Percentiles rank a stretch among this genome's conserved stretches.
These are phyloP conservation scores for Zygothrica quintamaculata DNA, from an alignment of 2,888 invertebrate species.

Conservation along the genomic window DNA sequence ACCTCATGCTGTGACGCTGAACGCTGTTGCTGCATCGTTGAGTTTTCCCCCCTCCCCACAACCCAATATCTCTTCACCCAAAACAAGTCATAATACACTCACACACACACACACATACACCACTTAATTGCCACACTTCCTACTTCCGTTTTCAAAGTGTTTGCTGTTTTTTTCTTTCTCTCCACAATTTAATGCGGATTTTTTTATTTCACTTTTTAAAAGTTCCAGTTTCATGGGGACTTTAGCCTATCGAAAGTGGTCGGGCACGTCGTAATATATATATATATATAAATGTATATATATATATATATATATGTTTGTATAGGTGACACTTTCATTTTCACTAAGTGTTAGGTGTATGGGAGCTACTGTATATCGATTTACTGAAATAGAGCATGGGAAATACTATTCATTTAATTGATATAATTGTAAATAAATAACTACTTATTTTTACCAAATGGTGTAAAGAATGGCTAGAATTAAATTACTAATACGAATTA, in stretches of 20 bases:
- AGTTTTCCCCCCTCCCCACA: constrained; percentile 20
- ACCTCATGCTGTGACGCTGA: constrained; percentile 46
- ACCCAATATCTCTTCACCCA: no score
- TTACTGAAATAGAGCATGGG: background rate
- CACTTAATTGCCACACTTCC: constrained; percentile 69
- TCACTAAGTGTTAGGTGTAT: constrained; percentile 30
- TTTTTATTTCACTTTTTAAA: constrained; percentile 21
- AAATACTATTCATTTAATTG: constrained; percentile 15
- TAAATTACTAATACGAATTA: no score
- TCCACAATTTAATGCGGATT: constrained; percentile 7
- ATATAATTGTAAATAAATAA: constrained; percentile 1
- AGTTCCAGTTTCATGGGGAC: constrained; percentile 19
- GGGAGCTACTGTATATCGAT: background rate
- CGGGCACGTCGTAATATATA: constrained; percentile 33
- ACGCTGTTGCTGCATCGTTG: constrained; percentile 53
- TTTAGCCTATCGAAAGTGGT: constrained; percentile 68
- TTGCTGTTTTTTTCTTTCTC: constrained; percentile 24
- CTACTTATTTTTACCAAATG: background rate
- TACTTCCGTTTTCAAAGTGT: constrained; percentile 60
- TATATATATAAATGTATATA: constrained; percentile 32
- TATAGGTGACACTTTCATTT: constrained; percentile 64
- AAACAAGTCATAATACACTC: background rate
- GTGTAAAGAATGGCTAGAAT: no score
- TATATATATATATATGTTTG: constrained; percentile 35
- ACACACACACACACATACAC: constrained; percentile 13